These are phyloP conservation scores for Amazona guildingii DNA, from an alignment of 2,113 vertebrate species.

Conservation along the genomic window DNA sequence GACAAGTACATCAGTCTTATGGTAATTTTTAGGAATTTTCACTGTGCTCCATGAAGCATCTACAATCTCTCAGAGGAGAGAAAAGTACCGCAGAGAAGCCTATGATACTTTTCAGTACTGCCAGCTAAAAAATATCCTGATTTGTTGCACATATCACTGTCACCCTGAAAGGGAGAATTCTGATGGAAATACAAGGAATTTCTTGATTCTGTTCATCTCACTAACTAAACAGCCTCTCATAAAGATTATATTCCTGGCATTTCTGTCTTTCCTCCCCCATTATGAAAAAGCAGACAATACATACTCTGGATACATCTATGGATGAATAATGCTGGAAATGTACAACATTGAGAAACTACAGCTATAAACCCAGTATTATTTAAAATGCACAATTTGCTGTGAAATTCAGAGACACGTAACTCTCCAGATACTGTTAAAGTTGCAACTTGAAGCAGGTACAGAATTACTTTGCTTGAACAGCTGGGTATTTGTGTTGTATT, in stretches of 20 bases:
- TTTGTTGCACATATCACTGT: background rate
- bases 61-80: background rate
- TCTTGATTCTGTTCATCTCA: background rate
- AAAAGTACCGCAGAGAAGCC: background rate
- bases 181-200: background rate
- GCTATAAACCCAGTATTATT: background rate
- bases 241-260: background rate
- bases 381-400: background rate
- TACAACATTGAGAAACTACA: background rate
- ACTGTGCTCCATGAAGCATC: background rate
- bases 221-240: background rate
- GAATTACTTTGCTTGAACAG: background rate
- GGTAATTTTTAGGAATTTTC: background rate
- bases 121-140: background rate
- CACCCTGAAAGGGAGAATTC: background rate
- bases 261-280: background rate
- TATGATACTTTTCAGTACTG: background rate
- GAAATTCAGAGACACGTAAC: background rate
- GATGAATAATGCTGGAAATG: accelerated
- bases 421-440: background rate
- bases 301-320: background rate
- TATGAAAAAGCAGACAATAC: background rate
- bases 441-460: background rate
- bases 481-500: background rate
- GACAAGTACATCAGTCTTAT: background rate